These are phyloP conservation scores for Cheilosia scutellata DNA, from an alignment of 2,888 invertebrate species.

Conservation along the genomic window DNA sequence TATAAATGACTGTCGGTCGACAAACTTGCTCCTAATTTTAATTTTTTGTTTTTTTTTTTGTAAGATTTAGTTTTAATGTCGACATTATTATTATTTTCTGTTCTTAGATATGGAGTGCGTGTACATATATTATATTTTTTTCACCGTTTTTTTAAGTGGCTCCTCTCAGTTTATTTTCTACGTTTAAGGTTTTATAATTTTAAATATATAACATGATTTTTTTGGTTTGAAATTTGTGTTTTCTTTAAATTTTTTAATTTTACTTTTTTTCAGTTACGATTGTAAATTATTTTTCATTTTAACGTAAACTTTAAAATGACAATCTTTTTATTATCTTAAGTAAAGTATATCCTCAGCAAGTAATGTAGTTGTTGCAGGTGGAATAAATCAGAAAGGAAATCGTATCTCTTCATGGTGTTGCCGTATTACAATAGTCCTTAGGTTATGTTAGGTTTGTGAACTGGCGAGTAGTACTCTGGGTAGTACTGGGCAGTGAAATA, in stretches of 20 bases:
- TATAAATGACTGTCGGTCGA: conserved; percentile 51
- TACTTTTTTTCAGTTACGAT: conserved; percentile 15
- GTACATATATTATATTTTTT: conserved; percentile 58
- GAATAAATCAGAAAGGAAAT: no score
- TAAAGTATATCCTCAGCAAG: conserved; percentile 4
- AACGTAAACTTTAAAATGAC: conserved; percentile 46
- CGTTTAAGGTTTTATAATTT: conserved; percentile 58
- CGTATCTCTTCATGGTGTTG: no score
- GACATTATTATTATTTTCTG: conserved; percentile 40
- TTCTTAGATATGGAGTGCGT: conserved; percentile 46
- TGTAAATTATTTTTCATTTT: conserved; percentile 9
- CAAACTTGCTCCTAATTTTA: conserved; percentile 58
- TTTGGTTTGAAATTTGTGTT: conserved; percentile 56
- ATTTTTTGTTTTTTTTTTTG: neutral
- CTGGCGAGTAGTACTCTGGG: no score
- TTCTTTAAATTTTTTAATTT: conserved; percentile 25
- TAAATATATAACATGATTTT: conserved; percentile 59
- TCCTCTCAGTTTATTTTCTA: conserved; percentile 58
- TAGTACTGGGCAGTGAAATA: no score
- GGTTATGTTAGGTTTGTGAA: no score
- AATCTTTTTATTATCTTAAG: conserved; percentile 51
- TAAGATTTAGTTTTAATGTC: conserved; percentile 64
- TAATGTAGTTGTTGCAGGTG: neutral
- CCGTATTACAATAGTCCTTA: no score
- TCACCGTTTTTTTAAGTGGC: conserved; percentile 51